Base-by-base conservation (phyloP, 2,113 vertebrate genomes). In the Cervus canadensis region DNA sequence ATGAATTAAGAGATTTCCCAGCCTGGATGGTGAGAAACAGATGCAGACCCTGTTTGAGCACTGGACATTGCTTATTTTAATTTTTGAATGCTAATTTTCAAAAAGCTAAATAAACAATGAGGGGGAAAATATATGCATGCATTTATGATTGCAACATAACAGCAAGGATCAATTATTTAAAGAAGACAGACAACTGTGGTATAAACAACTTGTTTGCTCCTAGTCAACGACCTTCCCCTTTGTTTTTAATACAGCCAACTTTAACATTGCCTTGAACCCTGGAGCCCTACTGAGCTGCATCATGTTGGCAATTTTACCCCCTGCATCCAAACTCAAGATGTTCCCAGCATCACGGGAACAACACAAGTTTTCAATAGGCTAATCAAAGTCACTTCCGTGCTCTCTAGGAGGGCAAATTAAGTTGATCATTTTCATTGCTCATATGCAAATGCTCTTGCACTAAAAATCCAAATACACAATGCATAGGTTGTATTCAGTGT, bases 381-480 rank as follows among this genome's bases (percentile, higher is more conserved):
- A 97, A 98, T 97, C 94, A 98, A 95, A 97, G 85, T 64, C 83
- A 97, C 96, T 98, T 95, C 85, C 14, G 25, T 57, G 76, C 96
- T 95, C 97, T 96, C 93, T 97, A 96, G 98, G 98, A 97, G 91
- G 82, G 94, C 96, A 97, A 89, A 98, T 97, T 98, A 97, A 97
- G 88, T 97, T 97, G 94, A 98, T 97, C 96, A 94, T 97, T 97
- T 97, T 96, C 89, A 91, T 97, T 97, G 95, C 96, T 97, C 81
- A 97, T 91, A 97, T 96, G 95, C 96, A 98, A 98, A 98, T 98
- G 74, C 3, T 36, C 10, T 91, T 88, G 87, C 59, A 94, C 56
- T 95, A 83, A 97, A 97, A 97, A 89, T 89, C 91, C 57, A 97
- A 91, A 92, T 83, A 94, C 28, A 88, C 67, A 98, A 79, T 64